Evolutionary conservation across 1,140 invertebrate genomes (phyloP), one percentile per base, ranked within the genome.

Genomic region (Atta cephalotes): DNA sequence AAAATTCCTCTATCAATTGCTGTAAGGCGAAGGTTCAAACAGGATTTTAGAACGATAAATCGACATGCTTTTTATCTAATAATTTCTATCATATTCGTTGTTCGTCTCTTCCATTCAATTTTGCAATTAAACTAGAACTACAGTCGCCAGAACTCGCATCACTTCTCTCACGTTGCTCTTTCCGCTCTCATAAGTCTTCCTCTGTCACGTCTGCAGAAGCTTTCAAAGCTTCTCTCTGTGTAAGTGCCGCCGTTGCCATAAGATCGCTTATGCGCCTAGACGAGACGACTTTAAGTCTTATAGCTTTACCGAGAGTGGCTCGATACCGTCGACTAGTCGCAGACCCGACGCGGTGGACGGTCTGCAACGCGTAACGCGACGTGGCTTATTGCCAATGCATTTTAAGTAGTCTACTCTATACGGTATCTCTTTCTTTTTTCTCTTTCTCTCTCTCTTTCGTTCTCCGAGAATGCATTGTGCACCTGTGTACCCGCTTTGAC

Each of bases 311-410:
- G 65, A 77, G 89, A 88, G 90, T 86, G 89, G 87, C 89, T 90
- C 71, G 45, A 74, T 88, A 56, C 89, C 90, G 90, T 74, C 92
- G 93, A 92, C 89, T 88, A 92, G 92, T 84, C 89, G 78, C 89
- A 85, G 85, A 9, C 85, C 53, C 56, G 86, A 53, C 90, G 87
- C 45, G 86, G 62, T 87, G 87, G 88, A 90, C 91, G 88, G 88
- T 86, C 85, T 87, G 70, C 89, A 82, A 90, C 90, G 92, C 92
- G 93, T 94, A 93, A 94, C 92, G 92, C 92, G 93, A 93, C 93
- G 91, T 92, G 90, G 92, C 91, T 94, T 94, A 94, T 94, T 94
- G 94, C 94, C 94, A 94, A 94, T 94, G 94, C 92, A 94, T 94
- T 94, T 94, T 94, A 94, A 94, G 92, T 93, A 95, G 94, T 93